Evolutionary conservation across 2,888 invertebrate species (phyloP), one percentile per base, ranked within the genome.

Genomic region (Trichopoda pennipes): DNA sequence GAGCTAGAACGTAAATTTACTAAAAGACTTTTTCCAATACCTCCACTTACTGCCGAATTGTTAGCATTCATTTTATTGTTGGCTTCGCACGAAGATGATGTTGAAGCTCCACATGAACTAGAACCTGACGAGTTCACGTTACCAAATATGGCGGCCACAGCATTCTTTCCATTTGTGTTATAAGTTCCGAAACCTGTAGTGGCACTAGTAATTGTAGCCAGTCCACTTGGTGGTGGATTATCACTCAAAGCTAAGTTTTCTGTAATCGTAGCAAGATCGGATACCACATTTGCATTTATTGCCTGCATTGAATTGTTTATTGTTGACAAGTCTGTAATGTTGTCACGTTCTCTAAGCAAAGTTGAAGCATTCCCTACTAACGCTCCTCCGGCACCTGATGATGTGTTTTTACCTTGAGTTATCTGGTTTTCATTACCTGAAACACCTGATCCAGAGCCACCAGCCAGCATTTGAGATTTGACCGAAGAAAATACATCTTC

Each of bases 261-360:
- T 14, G 97, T 96, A 87, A 97, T 97, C 42, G 97, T 96, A 4
- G 96, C 96, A 86, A 97, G 92, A 92, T 97, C 97, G 92, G 91
- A 88, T 69, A 90, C 88, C 53, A 88, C 88, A 44, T 89, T 88
- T 38, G 93, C 92, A 84, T 93, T 93, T 66, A 93, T 93, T 81
- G 93, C 93, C 85, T 93, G 93, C 84, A 93, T 93, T 19, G 95
- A 95, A 89, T 94, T 94, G 87, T 95, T 95, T 79, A 95, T 95
- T 17, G 94, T 92, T 3, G 95, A 94, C 61, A 95, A 91, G 87
- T 95, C 95, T 0, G 94, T 90, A 84, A 93, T 93, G 63, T 93
- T 93, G 87, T 94, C 94, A 7, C 94, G 91, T 80, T 91, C 91
- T 9, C 91, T 88, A 19, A 89, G 85, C 84, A 94, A 80, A 1